Evolutionary conservation across 2,797 vertebrate genomes (phyloP).

Genomic region (Pteronotus mesoamericanus): DNA sequence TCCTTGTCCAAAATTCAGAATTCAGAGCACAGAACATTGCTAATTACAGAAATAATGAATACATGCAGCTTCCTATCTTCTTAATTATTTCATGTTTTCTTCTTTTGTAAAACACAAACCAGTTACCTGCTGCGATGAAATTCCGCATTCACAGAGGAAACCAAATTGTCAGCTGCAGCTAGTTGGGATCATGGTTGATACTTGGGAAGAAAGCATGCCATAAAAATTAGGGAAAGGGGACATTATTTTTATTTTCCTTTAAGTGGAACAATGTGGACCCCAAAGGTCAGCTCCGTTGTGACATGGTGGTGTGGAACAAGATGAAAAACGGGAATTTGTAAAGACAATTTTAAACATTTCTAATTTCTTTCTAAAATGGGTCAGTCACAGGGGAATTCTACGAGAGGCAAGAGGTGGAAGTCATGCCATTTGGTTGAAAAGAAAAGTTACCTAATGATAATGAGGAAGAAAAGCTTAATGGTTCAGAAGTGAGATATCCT

Average conservation of each 20-base stretch:
- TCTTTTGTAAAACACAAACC: constrained; percentile 56
- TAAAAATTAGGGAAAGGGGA: background rate
- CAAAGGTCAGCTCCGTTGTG: background rate
- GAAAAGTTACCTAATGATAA: background rate
- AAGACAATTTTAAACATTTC: background rate
- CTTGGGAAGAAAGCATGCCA: constrained; percentile 29
- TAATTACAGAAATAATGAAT: constrained; percentile 69
- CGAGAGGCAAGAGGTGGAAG: background rate
- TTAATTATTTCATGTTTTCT: constrained; percentile 61
- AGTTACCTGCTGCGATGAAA: constrained; percentile 52
- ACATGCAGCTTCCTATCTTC: constrained; percentile 19
- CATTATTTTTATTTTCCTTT: background rate
- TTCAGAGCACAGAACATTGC: background rate
- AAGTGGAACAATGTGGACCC: background rate
- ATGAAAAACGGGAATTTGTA: background rate
- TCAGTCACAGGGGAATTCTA: background rate
- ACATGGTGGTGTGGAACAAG: background rate
- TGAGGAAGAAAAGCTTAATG: background rate
- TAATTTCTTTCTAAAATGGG: background rate
- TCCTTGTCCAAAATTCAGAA: constrained; percentile 57
- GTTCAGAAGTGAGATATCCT: background rate
- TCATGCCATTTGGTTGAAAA: background rate
- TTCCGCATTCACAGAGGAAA: constrained; percentile 63
- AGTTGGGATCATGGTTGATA: constrained; percentile 39
- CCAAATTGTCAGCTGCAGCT: constrained; percentile 36